phyloP scores from a whole-genome alignment of 2,888 invertebrate genomes.

The Craniophora ligustri region DNA sequence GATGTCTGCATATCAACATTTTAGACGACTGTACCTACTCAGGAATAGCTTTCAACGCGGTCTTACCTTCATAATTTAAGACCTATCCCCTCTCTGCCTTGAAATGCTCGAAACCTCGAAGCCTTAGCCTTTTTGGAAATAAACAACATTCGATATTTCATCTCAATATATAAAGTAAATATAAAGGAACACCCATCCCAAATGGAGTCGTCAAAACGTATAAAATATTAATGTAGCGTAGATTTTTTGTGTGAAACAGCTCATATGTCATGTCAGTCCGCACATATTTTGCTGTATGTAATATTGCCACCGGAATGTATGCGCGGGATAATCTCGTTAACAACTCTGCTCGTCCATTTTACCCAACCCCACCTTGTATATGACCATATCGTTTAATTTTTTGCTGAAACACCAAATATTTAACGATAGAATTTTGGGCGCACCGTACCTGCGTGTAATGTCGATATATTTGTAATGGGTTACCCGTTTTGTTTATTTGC shows the following conservation, averaged over 20 bases:
- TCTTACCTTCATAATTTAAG: too few relatives aligned
- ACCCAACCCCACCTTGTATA: conserved; percentile 18
- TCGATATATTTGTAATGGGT: conserved; percentile 24
- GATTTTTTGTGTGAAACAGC: conserved; percentile 44
- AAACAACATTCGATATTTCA: too few relatives aligned
- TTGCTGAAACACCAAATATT: conserved; percentile 38
- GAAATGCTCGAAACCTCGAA: too few relatives aligned
- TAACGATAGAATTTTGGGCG: conserved; percentile 35
- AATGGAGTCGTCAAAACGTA: conserved; percentile 23
- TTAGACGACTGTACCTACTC: too few relatives aligned
- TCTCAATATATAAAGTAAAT: background rate
- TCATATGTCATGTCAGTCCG: conserved; percentile 38
- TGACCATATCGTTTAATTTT: conserved; percentile 41
- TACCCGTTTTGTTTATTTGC: conserved; percentile 16
- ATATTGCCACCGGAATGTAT: conserved; percentile 35
- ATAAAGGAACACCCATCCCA: background rate
- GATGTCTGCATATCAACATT: too few relatives aligned
- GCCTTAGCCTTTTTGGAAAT: too few relatives aligned
- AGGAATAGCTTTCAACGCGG: too few relatives aligned
- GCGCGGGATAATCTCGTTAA: conserved; percentile 59
- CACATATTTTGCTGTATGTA: conserved; percentile 38
- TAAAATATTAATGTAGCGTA: conserved; percentile 42
- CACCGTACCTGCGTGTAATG: conserved; percentile 18
- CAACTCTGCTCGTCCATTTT: conserved; percentile 55
- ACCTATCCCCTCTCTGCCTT: too few relatives aligned